phyloP scores from a whole-genome alignment of 2,113 vertebrate species.

The Eclectus roratus region DNA sequence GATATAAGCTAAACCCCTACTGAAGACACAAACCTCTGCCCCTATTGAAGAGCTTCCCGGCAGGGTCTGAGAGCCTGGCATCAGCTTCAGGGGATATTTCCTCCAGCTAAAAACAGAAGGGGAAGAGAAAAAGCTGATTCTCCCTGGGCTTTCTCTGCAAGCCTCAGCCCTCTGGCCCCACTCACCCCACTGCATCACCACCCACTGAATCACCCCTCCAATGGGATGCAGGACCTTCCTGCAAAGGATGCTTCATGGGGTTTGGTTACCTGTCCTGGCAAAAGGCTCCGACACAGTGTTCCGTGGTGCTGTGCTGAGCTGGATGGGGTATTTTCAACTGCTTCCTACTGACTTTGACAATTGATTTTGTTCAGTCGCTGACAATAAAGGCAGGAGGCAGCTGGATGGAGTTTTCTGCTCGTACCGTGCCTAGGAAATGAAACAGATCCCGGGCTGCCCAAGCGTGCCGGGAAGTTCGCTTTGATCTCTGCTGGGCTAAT shows the following conservation, averaged over 20 bases:
- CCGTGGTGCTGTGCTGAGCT: fast-evolving
- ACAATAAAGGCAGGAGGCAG: background rate
- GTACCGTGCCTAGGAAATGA: background rate
- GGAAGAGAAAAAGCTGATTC: constrained; percentile 52
- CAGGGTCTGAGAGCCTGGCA: background rate
- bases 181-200: fast-evolving
- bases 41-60: background rate
- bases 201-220: background rate
- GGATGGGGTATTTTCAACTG: background rate
- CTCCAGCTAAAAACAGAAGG: constrained; percentile 39
- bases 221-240: background rate
- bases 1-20: background rate
- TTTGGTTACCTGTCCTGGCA: background rate
- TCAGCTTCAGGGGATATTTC: background rate
- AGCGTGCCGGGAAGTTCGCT: background rate
- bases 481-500: background rate
- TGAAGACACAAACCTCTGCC: background rate
- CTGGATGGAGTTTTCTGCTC: background rate
- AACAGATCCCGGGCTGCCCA: constrained; percentile 3
- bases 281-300: background rate
- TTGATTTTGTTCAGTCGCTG: background rate
- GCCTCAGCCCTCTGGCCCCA: background rate
- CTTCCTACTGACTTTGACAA: constrained; percentile 9
- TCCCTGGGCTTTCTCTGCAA: background rate
- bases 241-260: background rate